Evolutionary conservation across 2,113 vertebrate species (phyloP).

Genomic region (Ascaphus truei): DNA sequence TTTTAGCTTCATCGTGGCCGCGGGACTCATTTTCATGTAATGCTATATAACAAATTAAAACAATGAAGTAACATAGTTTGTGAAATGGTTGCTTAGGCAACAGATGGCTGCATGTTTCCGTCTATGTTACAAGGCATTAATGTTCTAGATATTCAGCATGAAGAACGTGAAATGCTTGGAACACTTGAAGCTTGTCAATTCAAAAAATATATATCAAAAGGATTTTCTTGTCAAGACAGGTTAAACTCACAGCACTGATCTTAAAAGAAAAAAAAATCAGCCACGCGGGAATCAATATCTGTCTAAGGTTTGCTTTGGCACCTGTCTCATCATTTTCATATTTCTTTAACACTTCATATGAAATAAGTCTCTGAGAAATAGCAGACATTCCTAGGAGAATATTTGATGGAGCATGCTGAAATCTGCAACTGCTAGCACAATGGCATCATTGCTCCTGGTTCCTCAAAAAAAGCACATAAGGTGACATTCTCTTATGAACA

Average conservation of each 20-base stretch:
- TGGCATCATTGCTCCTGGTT: conserved; percentile 45
- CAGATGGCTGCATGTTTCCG: neutral
- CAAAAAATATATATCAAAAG: conserved; percentile 24
- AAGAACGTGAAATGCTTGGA: neutral
- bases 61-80: neutral
- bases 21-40: too few species aligned
- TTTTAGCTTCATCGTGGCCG: too few species aligned
- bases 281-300: conserved; percentile 31
- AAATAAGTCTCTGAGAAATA: conserved; percentile 48
- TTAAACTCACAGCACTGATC: conserved; percentile 25
- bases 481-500: conserved; percentile 44
- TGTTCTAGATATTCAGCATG: conserved; percentile 11
- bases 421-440: conserved; percentile 41
- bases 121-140: conserved; percentile 4
- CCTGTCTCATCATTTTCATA: conserved; percentile 48
- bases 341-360: conserved; percentile 48
- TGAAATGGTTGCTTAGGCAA: conserved; percentile 1
- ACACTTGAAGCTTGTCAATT: neutral
- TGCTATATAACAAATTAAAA: too few species aligned
- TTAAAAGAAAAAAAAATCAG: neutral
- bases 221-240: conserved; percentile 33
- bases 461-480: conserved; percentile 43
- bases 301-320: conserved; percentile 42
- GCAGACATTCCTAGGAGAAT: conserved; percentile 46
- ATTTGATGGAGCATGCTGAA: conserved; percentile 41